Base-by-base conservation (phyloP, 2,113 vertebrate species). In the Microcebus griseorufus region DNA sequence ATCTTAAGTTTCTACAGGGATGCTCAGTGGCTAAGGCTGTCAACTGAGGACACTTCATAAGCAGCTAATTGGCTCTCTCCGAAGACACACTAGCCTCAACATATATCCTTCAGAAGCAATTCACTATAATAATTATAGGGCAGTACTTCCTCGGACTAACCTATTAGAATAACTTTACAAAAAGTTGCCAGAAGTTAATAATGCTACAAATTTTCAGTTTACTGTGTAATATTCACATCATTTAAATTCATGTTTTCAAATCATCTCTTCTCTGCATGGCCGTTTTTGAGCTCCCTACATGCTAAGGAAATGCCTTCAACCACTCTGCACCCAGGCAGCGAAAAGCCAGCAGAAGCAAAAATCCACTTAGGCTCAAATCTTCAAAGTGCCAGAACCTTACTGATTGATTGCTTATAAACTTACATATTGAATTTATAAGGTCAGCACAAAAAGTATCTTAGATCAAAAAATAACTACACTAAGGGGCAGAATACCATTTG, bases 271-370 rank as follows among this genome's bases (percentile, higher is more conserved):
- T 84, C 32, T 53, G 42, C 58, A 23, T 39, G 6, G 6, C 6
- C 13, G 72, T 42, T 91, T 7, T 18, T 69, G 83, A 69, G 12
- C 2, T 76, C 12, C 42, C 86, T 25, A 53, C 0, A 2, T 7
- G 11, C 9, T 39, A 67, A 90, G 13, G 8, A 9, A 93, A 73
- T 18, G 1, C 12, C 8, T 70, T 76, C 60, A 70, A 76, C 1
- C 12, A 58, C 32, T 90, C 45, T 64, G 13, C 6, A 23, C 0
- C 0, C 9, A 53, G 20, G 2, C 73, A 93, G 34, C 55, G 34
- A 82, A 80, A 82, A 73, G 3, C 81, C 55, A 96, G n/a, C 45
- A 91, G 39, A 72, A 88, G 81, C 39, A 73, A 88, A 97, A 94
- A 29, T 65, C n/a, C 22, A 45, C 20, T 39, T 3, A 55, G 29